phyloP scores from a whole-genome alignment of 2,888 invertebrate species.

The Latheticus oryzae region DNA sequence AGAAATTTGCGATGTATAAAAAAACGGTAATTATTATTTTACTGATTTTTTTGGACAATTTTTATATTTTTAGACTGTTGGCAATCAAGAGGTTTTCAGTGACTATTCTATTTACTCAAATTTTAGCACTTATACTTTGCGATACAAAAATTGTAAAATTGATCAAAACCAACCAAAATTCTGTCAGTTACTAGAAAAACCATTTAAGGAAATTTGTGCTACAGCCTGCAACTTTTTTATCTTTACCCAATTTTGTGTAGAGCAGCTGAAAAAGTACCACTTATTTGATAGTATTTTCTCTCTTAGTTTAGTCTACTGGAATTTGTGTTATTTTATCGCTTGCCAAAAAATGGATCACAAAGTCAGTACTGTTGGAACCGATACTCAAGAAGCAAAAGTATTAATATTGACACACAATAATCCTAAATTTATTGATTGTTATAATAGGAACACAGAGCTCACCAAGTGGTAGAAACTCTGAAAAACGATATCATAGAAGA shows the following conservation, averaged over 20 bases:
- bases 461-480: constrained; percentile 8
- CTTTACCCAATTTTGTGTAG: neutral
- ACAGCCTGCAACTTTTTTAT: neutral
- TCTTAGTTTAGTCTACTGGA: constrained; percentile 8
- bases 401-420: neutral
- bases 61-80: constrained; percentile 18
- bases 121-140: constrained; percentile 2
- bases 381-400: too few species aligned
- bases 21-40: constrained; percentile 7
- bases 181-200: too few species aligned
- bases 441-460: constrained; percentile 14
- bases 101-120: constrained; percentile 15
- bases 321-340: constrained; percentile 8
- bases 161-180: neutral
- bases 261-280: neutral
- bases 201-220: neutral
- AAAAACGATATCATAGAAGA: constrained; percentile 16
- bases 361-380: neutral
- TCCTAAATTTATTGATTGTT: too few species aligned
- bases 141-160: constrained; percentile 1
- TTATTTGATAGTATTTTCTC: constrained; percentile 11
- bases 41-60: neutral
- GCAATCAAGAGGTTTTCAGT: constrained; percentile 17
- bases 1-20: constrained; percentile 25
- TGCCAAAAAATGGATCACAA: constrained; percentile 5